Base-by-base conservation (phyloP, 2,888 invertebrate species). In the Pandemis heparana region DNA sequence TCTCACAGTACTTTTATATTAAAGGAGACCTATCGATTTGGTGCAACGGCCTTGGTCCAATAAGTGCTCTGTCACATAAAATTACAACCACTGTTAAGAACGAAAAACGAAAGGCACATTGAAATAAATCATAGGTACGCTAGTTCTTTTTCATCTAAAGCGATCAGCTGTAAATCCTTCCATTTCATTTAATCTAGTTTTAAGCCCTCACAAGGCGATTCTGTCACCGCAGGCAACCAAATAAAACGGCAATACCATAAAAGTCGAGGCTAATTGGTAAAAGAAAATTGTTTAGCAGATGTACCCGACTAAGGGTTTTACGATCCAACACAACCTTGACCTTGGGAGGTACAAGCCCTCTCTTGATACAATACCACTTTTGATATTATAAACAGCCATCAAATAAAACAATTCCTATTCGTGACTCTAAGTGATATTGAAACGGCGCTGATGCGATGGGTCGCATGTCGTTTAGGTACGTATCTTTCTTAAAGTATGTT, bases 361-460 rank as follows among this genome's bases (percentile, higher is more conserved):
- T n/a, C 56, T 68, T 56, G 53, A 69, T 23, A 63, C 79, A 80
- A 83, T 81, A 81, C 79, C 69, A 75, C 78, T 74, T 81, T 60
- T 80, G 80, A 77, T 77, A 81, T 80, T 81, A 82, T 82, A 79
- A 71, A 32, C 76, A 77, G 68, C 60, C 51, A 43, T 16, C 71
- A 75, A 78, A 81, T 80, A 81, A 81, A 82, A 83, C 84, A 79
- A 79, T 78, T 9, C 18, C 1, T 53, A 53, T 53, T 53, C 53
- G 8, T 8, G 2, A 1, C 16, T 18, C 18, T 18, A 16, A 53
- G 43, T 18, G 53, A 53, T 53, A 18, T n/a, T 48, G 48, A 7
- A 41, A 9, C 41, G 41, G 41, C 41, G 9, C 41, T 41, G 41
- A 41, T 41, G 9, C 41, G 8, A 32, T 32, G 23, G 4, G 3